Conservation (phyloP, 2,888 invertebrate species). For the Chrysotoxum bicinctum region DNA sequence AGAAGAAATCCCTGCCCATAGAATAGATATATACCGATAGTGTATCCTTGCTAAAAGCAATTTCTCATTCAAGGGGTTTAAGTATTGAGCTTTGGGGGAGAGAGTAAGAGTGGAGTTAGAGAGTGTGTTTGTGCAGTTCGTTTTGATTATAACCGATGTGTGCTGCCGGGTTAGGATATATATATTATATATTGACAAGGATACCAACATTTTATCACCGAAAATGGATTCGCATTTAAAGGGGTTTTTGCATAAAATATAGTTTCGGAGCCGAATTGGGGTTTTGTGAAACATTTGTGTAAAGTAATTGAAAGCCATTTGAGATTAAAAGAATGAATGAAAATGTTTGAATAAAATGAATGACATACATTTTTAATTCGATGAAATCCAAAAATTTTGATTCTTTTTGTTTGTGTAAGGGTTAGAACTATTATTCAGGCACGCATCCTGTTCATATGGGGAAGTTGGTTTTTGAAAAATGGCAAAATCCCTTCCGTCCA, state of each 20-base stretch:
- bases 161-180: conserved; percentile 11
- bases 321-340: conserved; percentile 39
- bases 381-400: neutral
- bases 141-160: conserved; percentile 64
- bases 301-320: conserved; percentile 69
- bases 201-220: conserved; percentile 59
- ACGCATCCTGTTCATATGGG: neutral
- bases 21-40: neutral
- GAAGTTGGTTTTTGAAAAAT: neutral
- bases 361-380: conserved; percentile 39
- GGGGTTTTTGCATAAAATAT: conserved; percentile 50
- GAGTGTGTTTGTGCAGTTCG: conserved; percentile 4
- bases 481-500: neutral
- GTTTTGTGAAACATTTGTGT: conserved; percentile 44
- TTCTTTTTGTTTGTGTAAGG: neutral
- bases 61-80: conserved; percentile 21
- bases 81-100: neutral
- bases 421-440: neutral
- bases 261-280: conserved; percentile 26
- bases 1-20: neutral
- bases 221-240: conserved; percentile 55
- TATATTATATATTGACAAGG: conserved; percentile 41
- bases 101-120: neutral
- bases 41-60: conserved; percentile 29
- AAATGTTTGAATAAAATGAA: conserved; percentile 12